Conservation (phyloP, 2,113 vertebrate genomes). For the Dicerorhinus sumatrensis region DNA sequence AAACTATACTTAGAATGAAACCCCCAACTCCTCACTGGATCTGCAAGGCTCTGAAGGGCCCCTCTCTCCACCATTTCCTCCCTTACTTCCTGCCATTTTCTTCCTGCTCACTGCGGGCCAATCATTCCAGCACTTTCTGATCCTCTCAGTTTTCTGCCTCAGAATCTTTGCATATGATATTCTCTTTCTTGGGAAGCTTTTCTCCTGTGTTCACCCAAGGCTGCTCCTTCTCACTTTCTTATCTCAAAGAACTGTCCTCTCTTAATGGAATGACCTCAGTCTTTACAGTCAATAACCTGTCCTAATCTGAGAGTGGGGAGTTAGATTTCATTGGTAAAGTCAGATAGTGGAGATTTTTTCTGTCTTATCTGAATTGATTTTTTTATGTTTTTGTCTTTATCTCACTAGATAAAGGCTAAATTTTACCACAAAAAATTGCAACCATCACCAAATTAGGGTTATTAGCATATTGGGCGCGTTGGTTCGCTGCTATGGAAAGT, state of each 20-base stretch:
- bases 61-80: rapidly evolving
- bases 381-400: background rate
- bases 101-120: background rate
- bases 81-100: background rate
- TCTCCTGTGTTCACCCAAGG: background rate
- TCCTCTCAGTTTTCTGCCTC: background rate
- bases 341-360: background rate
- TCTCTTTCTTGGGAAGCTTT: background rate
- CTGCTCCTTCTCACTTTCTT: background rate
- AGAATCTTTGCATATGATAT: background rate
- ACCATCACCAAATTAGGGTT: background rate
- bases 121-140: background rate
- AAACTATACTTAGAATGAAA: background rate
- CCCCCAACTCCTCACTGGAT: background rate
- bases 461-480: background rate
- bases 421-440: background rate
- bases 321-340: background rate
- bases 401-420: background rate
- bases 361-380: background rate
- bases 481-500: background rate
- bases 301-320: background rate
- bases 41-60: background rate
- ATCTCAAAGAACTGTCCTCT: background rate
- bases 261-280: background rate
- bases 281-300: background rate